Evolutionary conservation across 2,888 invertebrate genomes (phyloP).

Genomic region (Sphaeridia pumilis): DNA sequence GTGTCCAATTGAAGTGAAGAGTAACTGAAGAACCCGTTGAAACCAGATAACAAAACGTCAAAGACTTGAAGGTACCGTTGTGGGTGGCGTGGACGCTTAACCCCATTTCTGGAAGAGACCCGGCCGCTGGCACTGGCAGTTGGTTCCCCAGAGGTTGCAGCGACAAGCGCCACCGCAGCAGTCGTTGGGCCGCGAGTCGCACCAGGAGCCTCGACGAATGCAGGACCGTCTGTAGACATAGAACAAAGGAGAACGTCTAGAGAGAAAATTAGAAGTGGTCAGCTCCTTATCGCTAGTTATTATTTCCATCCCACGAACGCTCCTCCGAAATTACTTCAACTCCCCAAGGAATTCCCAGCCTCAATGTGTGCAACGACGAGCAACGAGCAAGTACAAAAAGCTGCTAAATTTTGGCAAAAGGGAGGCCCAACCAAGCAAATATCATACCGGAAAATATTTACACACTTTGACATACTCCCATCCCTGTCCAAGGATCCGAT

Average conservation of each 20-base stretch:
- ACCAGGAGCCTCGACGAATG: constrained; percentile 66
- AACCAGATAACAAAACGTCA: too few species aligned
- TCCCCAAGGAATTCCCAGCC: constrained; percentile 11
- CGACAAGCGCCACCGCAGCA: constrained; percentile 78
- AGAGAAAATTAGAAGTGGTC: constrained; percentile 37
- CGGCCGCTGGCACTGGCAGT: constrained; percentile 77
- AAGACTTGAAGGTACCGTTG: too few species aligned
- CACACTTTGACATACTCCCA: too few species aligned
- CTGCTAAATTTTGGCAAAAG: too few species aligned
- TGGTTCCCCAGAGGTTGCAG: constrained; percentile 79
- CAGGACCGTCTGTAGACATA: constrained; percentile 76
- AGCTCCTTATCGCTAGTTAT: constrained; percentile 18
- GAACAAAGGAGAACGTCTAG: constrained; percentile 68
- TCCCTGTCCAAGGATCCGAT: too few species aligned
- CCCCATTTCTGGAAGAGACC: constrained; percentile 82
- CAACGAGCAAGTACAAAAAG: too few species aligned
- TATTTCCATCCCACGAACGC: not conserved
- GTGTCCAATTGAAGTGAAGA: too few species aligned
- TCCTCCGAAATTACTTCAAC: constrained; percentile 14
- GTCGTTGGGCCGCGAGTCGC: constrained; percentile 71
- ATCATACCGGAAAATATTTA: not conserved
- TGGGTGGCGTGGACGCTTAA: constrained; percentile 43
- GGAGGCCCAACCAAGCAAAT: not conserved
- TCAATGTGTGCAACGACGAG: constrained; percentile 13
- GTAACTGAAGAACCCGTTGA: too few species aligned